These are phyloP conservation scores for Vanacampus margaritifer DNA, from an alignment of 2,113 vertebrate species.

Conservation along the genomic window DNA sequence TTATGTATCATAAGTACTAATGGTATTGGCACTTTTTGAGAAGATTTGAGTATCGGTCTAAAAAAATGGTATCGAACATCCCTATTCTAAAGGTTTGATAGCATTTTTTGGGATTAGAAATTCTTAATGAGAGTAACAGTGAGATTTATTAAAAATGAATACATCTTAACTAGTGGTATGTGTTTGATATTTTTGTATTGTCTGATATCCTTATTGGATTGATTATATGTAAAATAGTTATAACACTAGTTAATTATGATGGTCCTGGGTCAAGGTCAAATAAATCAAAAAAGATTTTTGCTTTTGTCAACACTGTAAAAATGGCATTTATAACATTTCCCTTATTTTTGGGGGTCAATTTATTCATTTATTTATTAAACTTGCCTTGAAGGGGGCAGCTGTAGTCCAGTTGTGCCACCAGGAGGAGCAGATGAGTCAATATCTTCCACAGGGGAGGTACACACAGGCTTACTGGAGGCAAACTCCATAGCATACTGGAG, in stretches of 20 bases:
- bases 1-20: no score
- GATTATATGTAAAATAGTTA: neutral
- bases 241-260: neutral
- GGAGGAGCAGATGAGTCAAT: constrained; percentile 83
- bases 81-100: neutral
- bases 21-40: no score
- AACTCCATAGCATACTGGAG: constrained; percentile 98
- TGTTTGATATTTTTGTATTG: no score
- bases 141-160: no score
- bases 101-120: neutral
- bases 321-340: neutral
- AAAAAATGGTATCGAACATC: no score
- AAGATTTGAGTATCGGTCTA: no score
- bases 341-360: neutral
- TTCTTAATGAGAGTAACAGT: neutral
- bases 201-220: no score
- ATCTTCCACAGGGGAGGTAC: constrained; percentile 90
- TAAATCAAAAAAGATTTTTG: neutral
- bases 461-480: constrained; percentile 95
- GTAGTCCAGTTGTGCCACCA: constrained; percentile 74
- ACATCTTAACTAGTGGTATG: neutral
- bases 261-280: neutral
- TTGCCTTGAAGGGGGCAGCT: constrained; percentile 78
- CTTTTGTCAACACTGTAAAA: neutral
- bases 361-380: constrained; percentile 16